A percentile compares a stretch with the other conserved stretches of the same genome.
phyloP scores from a whole-genome alignment of 2,888 invertebrate species.

The Exocentrus adspersus region DNA sequence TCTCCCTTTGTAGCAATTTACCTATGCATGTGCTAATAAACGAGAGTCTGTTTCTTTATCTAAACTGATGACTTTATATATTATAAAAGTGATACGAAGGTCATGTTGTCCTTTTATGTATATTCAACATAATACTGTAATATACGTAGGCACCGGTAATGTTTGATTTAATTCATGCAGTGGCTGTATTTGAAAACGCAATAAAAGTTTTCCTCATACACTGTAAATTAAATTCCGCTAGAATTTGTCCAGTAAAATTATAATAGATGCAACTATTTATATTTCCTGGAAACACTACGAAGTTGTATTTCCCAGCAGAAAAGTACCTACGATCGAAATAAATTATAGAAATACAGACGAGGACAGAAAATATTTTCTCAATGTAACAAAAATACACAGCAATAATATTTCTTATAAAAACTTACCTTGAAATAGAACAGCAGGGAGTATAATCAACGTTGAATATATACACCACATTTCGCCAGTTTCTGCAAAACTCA shows the following conservation, averaged over 20 bases:
- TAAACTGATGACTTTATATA: too few relatives aligned
- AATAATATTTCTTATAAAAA: conserved; percentile 7
- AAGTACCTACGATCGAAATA: not conserved
- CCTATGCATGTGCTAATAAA: too few relatives aligned
- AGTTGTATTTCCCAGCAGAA: not conserved
- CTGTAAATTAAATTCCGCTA: not conserved
- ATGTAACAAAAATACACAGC: not conserved
- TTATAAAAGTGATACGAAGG: too few relatives aligned
- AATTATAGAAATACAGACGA: conserved; percentile 2
- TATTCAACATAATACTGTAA: too few relatives aligned
- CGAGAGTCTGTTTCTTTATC: too few relatives aligned
- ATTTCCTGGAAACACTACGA: not conserved
- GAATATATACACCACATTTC: conserved; percentile 22
- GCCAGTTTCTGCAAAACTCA: conserved; percentile 7
- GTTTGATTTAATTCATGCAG: too few relatives aligned
- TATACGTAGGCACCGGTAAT: too few relatives aligned
- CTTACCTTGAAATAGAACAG: conserved; percentile 24
- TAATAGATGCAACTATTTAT: not conserved
- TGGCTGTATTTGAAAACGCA: not conserved
- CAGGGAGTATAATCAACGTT: conserved; percentile 16
- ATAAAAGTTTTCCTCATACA: not conserved
- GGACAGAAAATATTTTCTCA: not conserved
- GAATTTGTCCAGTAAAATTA: not conserved
- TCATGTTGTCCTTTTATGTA: too few relatives aligned
- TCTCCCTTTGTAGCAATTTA: too few relatives aligned